Conservation (phyloP, 2,797 vertebrate genomes). For the Lepilemur ruficaudatus region DNA sequence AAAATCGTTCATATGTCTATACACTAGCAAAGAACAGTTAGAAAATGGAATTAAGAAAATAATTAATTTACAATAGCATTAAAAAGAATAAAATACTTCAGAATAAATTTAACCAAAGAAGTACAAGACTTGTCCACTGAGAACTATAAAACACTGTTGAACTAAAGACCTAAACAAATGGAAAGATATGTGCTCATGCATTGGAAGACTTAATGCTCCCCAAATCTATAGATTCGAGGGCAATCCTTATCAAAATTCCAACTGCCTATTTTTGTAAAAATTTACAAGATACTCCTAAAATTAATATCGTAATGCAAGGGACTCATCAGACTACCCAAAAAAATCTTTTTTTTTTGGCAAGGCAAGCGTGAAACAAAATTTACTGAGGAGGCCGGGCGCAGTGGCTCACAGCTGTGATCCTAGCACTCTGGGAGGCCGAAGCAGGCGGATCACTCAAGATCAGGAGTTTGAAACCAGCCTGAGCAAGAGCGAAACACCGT, state of each 20-base stretch:
- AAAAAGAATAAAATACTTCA: conserved; percentile 11
- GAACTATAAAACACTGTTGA: neutral
- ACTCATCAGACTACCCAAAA: neutral
- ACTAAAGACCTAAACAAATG: neutral
- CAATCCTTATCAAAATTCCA: neutral
- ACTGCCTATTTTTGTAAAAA: neutral
- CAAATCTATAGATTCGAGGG: neutral
- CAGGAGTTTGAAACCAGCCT: no score
- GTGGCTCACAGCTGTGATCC: no score
- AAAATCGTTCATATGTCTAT: neutral
- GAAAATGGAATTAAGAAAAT: conserved; percentile 27
- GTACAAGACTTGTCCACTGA: neutral
- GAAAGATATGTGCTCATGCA: neutral
- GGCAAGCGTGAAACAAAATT: no score
- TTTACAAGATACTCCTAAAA: neutral
- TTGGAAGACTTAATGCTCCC: neutral
- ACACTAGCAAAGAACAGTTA: neutral
- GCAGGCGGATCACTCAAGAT: no score
- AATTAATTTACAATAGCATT: conserved; percentile 32
- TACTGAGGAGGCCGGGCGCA: no score
- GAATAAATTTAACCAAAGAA: neutral
- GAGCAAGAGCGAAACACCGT: no score
- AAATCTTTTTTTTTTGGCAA: neutral
- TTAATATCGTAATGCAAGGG: neutral
- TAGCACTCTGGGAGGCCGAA: no score